Evolutionary conservation across 2,888 invertebrate genomes (phyloP).

Genomic region (Hetaerina titia): DNA sequence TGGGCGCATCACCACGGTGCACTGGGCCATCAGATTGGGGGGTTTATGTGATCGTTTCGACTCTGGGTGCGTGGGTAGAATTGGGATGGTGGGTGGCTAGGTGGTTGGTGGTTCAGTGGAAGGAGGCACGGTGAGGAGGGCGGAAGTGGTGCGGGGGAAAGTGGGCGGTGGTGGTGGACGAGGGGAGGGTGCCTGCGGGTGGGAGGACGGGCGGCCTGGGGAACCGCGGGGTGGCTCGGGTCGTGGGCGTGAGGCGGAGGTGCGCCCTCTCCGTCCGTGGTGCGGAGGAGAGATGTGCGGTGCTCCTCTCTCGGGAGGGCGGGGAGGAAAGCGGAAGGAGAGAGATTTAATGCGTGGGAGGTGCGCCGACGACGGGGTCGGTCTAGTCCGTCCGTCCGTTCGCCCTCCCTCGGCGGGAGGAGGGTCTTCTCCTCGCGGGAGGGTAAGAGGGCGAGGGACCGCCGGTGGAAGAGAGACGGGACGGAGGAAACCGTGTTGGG

Average conservation of each 20-base stretch:
- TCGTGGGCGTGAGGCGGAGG: not conserved
- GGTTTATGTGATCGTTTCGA: not conserved
- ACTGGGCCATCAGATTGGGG: no score
- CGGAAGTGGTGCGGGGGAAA: not conserved
- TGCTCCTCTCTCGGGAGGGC: no score
- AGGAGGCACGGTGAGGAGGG: not conserved
- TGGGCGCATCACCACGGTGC: not conserved
- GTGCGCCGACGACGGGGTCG: not conserved
- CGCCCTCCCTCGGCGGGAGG: not conserved
- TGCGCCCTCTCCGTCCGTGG: not conserved
- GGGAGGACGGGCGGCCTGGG: not conserved
- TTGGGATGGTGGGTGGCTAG: not conserved
- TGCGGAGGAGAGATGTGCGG: no score
- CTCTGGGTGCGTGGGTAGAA: not conserved
- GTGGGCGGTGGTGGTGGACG: no score
- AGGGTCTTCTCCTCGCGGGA: not conserved
- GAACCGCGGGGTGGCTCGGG: not conserved
- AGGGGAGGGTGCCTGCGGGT: not conserved
- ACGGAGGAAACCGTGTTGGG: not conserved
- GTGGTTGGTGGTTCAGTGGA: not conserved
- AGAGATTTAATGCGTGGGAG: constrained; percentile 51
- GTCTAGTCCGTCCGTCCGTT: not conserved
- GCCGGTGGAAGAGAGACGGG: not conserved
- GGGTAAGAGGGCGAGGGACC: no score
- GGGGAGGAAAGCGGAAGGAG: not conserved